Conservation (phyloP, 2,797 vertebrate species). For the Malacoctenus gilli region DNA sequence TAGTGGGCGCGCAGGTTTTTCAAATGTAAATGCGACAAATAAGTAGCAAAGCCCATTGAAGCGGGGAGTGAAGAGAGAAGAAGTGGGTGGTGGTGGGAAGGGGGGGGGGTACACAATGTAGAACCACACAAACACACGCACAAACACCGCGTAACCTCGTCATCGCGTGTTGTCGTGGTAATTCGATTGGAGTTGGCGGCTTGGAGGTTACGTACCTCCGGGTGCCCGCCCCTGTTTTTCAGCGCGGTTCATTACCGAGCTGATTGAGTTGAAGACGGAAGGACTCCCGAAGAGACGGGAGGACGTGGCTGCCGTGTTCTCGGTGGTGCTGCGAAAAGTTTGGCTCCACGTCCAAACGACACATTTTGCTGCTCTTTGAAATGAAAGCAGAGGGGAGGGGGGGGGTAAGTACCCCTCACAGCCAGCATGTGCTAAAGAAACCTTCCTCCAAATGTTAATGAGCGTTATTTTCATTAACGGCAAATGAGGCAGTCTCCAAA, state of each 20-base stretch:
- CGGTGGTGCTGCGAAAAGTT: not conserved
- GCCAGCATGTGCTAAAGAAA: not conserved
- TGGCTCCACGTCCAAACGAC: not conserved
- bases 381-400: not conserved
- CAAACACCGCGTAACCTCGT: constrained; percentile 14
- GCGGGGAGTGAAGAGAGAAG: constrained; percentile 1
- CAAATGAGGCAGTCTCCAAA: not conserved
- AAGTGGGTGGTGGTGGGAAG: constrained; percentile 15
- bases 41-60: constrained; percentile 52
- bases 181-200: constrained; percentile 20
- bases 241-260: not conserved
- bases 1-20: constrained; percentile 51
- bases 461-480: not conserved
- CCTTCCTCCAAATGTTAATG: not conserved
- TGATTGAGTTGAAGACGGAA: constrained; percentile 6
- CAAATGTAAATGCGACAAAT: constrained; percentile 70
- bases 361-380: not conserved
- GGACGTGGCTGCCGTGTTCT: constrained; percentile 1
- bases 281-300: constrained; percentile 4
- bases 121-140: constrained; percentile 3
- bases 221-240: not conserved
- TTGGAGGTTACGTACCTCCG: not conserved
- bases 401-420: not conserved
- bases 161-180: not conserved
- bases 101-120: constrained; percentile 17